These are phyloP conservation scores for Copidosoma floridanum DNA, from an alignment of 1,140 invertebrate genomes.

Conservation along the genomic window DNA sequence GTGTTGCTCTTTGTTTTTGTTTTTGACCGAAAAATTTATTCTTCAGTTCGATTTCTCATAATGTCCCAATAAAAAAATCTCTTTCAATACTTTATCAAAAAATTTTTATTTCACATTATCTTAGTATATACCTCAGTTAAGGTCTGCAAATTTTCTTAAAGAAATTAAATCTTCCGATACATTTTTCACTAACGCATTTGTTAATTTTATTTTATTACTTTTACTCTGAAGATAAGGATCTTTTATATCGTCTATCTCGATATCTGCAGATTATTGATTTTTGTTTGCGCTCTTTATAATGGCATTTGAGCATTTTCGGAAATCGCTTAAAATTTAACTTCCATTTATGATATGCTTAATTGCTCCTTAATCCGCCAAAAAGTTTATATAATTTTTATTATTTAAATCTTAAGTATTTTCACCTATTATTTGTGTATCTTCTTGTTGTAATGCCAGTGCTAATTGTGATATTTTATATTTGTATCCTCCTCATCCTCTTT, in stretches of 20 bases:
- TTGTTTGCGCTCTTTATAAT: slow-evolving; percentile 30
- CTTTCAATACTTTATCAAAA: slow-evolving; percentile 23
- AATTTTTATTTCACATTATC: slow-evolving; percentile 23
- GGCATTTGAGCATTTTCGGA: slow-evolving; percentile 16
- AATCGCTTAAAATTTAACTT: slow-evolving; percentile 23
- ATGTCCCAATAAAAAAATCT: slow-evolving; percentile 22
- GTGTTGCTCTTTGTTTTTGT: not conserved
- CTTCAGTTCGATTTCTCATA: slow-evolving; percentile 30
- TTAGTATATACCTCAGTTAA: slow-evolving; percentile 26
- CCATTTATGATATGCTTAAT: slow-evolving; percentile 27
- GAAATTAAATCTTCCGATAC: slow-evolving; percentile 30
- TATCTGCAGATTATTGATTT: slow-evolving; percentile 28
- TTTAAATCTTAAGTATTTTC: no score
- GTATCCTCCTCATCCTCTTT: no score
- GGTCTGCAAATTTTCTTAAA: slow-evolving; percentile 25
- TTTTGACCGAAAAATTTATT: slow-evolving; percentile 18
- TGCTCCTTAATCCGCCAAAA: slow-evolving; percentile 24
- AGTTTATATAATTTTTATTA: slow-evolving; percentile 20
- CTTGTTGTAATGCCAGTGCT: no score
- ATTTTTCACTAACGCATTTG: slow-evolving; percentile 25
- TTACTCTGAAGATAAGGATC: slow-evolving; percentile 24
- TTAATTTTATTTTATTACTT: slow-evolving; percentile 27
- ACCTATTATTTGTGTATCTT: no score
- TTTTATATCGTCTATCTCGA: slow-evolving; percentile 25
- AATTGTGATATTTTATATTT: no score